Base-by-base conservation (phyloP, 2,113 vertebrate species). In the Atlantisia rogersi region DNA sequence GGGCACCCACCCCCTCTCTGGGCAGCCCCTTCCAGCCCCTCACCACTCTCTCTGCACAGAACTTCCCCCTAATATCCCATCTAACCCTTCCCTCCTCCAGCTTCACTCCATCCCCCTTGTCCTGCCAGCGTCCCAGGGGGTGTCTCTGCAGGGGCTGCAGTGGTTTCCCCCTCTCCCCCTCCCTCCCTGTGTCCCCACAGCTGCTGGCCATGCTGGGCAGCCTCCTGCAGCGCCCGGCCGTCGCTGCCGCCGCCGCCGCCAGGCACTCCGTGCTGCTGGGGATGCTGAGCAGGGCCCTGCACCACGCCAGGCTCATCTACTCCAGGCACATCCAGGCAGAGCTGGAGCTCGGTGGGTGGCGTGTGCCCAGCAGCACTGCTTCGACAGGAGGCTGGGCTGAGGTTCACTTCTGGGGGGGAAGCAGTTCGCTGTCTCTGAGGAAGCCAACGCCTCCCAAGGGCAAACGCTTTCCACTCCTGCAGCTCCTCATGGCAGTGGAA, bases 151-250 rank as follows among this genome's bases (percentile, higher is more conserved):
- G 52, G 55, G 82, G 20, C 15, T 0, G 1, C 4, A 31, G 10
- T 81, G 52, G 48, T 17, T 56, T 46, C 17, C 15, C 31, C 53
- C 91, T 48, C 25, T 78, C 25, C 58, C 35, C n/a, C 52, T 35
- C 77, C 10, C 25, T 52, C 56, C n/a, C 52, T 81, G 14, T 20
- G 52, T 60, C 79, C 67, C 68, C 40, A 35, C 97, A 99, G 99
- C 82, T 99, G 44, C 75, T 99, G 78, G 98, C 98, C 77, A 99
- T 99, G 98, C 99, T 99, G 63, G 98, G 97, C 40, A 98, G 93
- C 88, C 98, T 99, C 74, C 86, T 99, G 79, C 97, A 99, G 86
- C 98, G 98, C 62, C 98, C 99, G 2, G 39, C 98, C 15, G 80
- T 99, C 12, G 98, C 98, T n/a, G 90, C 73, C 15, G 98, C 97